phyloP scores from a whole-genome alignment of 1,140 invertebrate genomes.

The Drosophila guanche region DNA sequence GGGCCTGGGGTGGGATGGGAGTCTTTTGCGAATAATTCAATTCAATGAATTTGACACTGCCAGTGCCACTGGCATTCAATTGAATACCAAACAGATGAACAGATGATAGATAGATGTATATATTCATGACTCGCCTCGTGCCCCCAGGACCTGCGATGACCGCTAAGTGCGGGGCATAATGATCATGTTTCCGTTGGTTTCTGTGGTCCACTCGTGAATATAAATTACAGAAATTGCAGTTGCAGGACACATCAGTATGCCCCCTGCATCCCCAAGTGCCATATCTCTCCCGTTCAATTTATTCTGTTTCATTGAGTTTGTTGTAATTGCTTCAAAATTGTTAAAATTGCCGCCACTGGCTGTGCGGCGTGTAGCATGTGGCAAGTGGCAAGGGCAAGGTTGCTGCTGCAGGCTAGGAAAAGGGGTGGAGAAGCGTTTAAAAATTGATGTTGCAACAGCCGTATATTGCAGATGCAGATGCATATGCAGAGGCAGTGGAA shows the following conservation, averaged over 20 bases:
- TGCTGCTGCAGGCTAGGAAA: slow-evolving; percentile 73
- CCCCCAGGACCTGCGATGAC: slow-evolving; percentile 2
- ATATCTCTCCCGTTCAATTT: background rate
- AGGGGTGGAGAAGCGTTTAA: slow-evolving; percentile 50
- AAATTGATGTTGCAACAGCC: slow-evolving; percentile 70
- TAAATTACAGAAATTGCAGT: slow-evolving; percentile 40
- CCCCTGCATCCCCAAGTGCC: background rate
- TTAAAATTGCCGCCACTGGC: slow-evolving; percentile 20
- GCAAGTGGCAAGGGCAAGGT: slow-evolving; percentile 74
- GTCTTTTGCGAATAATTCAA: too few species aligned
- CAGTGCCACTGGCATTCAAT: too few species aligned
- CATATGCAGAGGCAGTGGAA: background rate
- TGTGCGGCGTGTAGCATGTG: slow-evolving; percentile 17
- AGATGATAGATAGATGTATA: slow-evolving; percentile 5
- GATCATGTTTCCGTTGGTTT: slow-evolving; percentile 65
- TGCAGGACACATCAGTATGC: slow-evolving; percentile 1
- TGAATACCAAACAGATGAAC: slow-evolving; percentile 1
- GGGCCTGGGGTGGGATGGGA: too few species aligned
- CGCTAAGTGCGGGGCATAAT: slow-evolving; percentile 69
- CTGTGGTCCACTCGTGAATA: slow-evolving; percentile 47
- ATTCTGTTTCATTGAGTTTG: slow-evolving; percentile 28
- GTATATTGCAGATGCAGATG: slow-evolving; percentile 7
- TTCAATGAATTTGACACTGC: too few species aligned
- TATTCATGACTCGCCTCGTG: slow-evolving; percentile 9
- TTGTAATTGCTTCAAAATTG: slow-evolving; percentile 56